Percentiles rank a stretch among this genome's conserved stretches.
Conservation (phyloP, 2,888 invertebrate genomes). For the Cephus pulcher region DNA sequence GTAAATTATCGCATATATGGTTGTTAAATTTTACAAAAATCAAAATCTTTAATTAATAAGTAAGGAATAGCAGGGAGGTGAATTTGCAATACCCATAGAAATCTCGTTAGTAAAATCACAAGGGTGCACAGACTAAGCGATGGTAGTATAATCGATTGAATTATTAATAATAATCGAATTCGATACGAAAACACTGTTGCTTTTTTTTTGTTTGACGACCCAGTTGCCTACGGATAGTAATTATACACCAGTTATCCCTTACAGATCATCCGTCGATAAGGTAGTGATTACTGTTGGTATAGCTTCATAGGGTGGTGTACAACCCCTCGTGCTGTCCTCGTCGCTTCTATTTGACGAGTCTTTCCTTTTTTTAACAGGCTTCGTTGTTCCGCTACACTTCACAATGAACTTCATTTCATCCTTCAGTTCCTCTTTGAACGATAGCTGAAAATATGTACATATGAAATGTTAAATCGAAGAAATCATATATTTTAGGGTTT, state of each 20-base stretch:
- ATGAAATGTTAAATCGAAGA: background rate
- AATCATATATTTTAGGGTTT: no score
- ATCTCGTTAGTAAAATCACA: background rate
- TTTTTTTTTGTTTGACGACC: background rate
- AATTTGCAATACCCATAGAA: background rate
- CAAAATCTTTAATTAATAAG: background rate
- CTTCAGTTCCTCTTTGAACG: conserved; percentile 74
- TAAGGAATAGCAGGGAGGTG: background rate
- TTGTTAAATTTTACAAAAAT: background rate
- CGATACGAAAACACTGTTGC: background rate
- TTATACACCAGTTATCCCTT: background rate
- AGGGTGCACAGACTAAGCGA: background rate
- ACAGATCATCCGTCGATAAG: conserved; percentile 37
- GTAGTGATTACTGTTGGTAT: conserved; percentile 51
- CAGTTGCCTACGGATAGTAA: background rate
- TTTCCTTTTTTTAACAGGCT: conserved; percentile 72
- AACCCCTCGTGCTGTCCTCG: conserved; percentile 42
- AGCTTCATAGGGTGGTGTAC: conserved; percentile 51
- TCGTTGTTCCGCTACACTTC: conserved; percentile 77
- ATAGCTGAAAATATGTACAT: conserved; percentile 66
- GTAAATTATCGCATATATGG: background rate
- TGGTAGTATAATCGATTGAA: background rate
- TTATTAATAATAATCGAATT: background rate
- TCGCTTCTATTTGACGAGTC: conserved; percentile 61
- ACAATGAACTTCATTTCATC: conserved; percentile 81